Evolutionary conservation across 2,797 vertebrate species (phyloP), one percentile per base, ranked within the genome.

Genomic region (Girardinus metallicus): DNA sequence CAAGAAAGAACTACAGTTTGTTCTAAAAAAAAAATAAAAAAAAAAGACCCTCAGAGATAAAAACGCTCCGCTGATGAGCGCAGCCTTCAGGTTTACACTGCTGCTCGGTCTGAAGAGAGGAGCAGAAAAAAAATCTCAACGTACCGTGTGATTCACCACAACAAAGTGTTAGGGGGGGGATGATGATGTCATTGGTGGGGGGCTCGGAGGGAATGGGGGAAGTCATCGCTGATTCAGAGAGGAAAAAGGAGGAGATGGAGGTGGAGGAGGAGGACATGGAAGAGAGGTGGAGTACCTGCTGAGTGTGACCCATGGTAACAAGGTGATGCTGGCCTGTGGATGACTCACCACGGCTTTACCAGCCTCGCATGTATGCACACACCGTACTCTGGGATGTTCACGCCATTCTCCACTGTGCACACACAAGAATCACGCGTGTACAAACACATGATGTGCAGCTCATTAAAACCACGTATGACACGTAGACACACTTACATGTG

Each of bases 111-210:
- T 80, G 84, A 73, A 84, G 86, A 85, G 74, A 51, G 73, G 51
- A 86, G 83, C 49, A 11, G 44, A 84, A 82, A 83, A 83, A 55
- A 81, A 86, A 88, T 88, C 87, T 91, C 80, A 80, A 86, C 83
- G 76, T 93, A 93, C 91, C 91, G 92, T 93, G 88, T 94, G 94
- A 94, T 92, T 94, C 93, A 94, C 92, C 91, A 91, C 92, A 92
- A 93, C 89, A 92, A 88, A 90, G 93, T 87, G 87, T 77, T 80
- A 75, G 88, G 53, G 89, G 89, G 93, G 89, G 64, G 90, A 79
- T 83, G 75, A 80, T 94, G 93, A 94, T 92, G 92, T 95, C 94
- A 95, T 88, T 46, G 87, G 82, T 84, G 88, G 86, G 49, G 49
- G 49, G 49, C 49, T 53, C 21, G 2, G 49, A 53, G 49, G 49